phyloP scores from a whole-genome alignment of 2,113 vertebrate genomes.

The Actinemys pallida region DNA sequence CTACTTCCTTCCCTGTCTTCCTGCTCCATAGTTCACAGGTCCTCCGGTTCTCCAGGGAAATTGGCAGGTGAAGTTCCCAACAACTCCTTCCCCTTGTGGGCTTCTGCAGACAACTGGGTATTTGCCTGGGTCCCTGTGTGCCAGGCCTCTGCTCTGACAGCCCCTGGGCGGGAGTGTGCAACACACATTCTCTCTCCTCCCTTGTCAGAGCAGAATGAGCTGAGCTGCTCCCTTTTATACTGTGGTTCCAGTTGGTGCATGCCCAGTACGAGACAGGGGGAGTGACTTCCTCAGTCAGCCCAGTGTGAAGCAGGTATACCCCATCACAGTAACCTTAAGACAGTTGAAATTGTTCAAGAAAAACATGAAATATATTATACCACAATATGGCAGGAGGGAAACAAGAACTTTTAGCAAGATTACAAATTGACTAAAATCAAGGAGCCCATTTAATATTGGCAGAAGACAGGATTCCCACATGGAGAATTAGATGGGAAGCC shows the following conservation, averaged over 20 bases:
- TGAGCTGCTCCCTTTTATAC: background rate
- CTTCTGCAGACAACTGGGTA: background rate
- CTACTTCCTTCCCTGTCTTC: background rate
- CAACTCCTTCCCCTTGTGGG: background rate
- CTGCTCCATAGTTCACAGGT: background rate
- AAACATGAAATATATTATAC: background rate
- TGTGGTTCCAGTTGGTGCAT: background rate
- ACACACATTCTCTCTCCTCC: background rate
- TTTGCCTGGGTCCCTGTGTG: background rate
- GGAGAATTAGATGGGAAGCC: conserved; percentile 16
- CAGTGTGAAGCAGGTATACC: background rate
- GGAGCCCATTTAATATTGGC: background rate
- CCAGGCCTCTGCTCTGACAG: background rate
- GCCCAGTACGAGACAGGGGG: background rate
- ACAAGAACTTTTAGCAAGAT: background rate
- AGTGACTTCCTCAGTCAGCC: background rate
- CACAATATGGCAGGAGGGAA: background rate
- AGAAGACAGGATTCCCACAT: background rate
- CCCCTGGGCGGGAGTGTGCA: too few species aligned
- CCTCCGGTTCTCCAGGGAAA: background rate
- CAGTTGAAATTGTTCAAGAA: background rate
- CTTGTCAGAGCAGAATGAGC: background rate
- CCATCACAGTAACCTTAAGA: background rate
- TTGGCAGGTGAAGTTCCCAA: background rate
- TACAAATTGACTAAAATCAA: fast-evolving